phyloP scores from a whole-genome alignment of 2,797 vertebrate genomes.

The Cuniculus paca region DNA sequence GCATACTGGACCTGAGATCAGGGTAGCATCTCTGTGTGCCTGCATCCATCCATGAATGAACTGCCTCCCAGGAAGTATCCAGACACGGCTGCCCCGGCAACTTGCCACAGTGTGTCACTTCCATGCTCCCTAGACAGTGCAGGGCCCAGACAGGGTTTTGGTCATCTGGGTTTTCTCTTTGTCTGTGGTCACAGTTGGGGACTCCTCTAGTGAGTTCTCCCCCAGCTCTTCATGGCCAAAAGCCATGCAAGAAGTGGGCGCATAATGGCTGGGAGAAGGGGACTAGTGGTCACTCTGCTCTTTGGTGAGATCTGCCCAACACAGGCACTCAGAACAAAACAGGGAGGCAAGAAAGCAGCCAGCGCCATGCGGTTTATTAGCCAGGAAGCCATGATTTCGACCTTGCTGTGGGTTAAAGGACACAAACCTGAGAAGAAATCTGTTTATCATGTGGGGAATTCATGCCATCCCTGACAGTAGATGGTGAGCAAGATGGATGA shows the following conservation, averaged over 20 bases:
- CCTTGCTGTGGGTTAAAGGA: conserved; percentile 93
- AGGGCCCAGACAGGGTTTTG: background rate
- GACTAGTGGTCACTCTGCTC: conserved; percentile 77
- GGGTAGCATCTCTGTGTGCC: background rate
- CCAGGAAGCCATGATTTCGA: conserved; percentile 87
- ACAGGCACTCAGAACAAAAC: conserved; percentile 82
- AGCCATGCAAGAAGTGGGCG: background rate
- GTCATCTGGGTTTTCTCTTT: conserved; percentile 29
- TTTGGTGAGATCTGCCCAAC: conserved; percentile 78
- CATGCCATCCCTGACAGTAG: conserved; percentile 89
- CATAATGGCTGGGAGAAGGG: conserved; percentile 59
- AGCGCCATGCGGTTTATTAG: conserved; percentile 78
- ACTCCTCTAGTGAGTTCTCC: conserved; percentile 65
- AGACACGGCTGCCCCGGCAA: background rate
- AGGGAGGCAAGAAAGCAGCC: conserved; percentile 71
- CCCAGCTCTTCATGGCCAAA: background rate
- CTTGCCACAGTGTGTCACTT: background rate
- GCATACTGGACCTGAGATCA: background rate
- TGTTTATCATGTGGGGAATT: conserved; percentile 91
- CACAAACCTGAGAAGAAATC: conserved; percentile 89
- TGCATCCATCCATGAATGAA: background rate
- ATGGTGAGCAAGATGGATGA: conserved; percentile 92
- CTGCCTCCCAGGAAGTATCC: background rate
- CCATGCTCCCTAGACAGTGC: rapidly evolving
- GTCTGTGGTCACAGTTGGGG: conserved; percentile 41